These are phyloP conservation scores for Vultur gryphus DNA, from an alignment of 2,797 vertebrate genomes.

Conservation along the genomic window DNA sequence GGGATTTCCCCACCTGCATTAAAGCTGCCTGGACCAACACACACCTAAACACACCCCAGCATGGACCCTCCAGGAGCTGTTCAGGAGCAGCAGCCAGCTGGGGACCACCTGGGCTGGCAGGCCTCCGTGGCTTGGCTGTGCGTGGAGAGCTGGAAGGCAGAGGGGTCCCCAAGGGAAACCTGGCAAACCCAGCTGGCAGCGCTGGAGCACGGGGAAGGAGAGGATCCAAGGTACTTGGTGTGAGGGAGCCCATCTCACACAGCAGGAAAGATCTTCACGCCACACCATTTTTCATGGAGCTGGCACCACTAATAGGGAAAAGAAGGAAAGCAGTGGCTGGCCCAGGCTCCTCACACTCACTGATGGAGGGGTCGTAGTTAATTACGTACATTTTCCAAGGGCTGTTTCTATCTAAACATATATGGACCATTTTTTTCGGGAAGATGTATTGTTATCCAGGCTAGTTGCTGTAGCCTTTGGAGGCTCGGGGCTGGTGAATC, in stretches of 20 bases:
- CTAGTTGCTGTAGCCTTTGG: not conserved
- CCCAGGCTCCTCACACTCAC: not conserved
- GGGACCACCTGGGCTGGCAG: fast-evolving
- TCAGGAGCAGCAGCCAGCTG: not conserved
- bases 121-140: not conserved
- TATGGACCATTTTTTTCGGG: fast-evolving
- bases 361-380: not conserved
- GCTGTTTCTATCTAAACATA: not conserved
- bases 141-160: not conserved
- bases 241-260: not conserved
- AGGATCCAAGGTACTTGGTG: not conserved
- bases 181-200: not conserved
- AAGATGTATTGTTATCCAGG: not conserved
- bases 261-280: not conserved
- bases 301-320: not conserved
- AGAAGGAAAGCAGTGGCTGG: not conserved
- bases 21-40: not conserved
- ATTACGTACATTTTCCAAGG: not conserved
- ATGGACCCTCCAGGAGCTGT: not conserved
- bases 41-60: not conserved
- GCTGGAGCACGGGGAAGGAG: not conserved
- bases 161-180: not conserved
- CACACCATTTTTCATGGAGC: not conserved
- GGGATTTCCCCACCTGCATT: not conserved
- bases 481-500: not conserved